phyloP scores from a whole-genome alignment of 2,113 vertebrate species.

The Sciurus niger region DNA sequence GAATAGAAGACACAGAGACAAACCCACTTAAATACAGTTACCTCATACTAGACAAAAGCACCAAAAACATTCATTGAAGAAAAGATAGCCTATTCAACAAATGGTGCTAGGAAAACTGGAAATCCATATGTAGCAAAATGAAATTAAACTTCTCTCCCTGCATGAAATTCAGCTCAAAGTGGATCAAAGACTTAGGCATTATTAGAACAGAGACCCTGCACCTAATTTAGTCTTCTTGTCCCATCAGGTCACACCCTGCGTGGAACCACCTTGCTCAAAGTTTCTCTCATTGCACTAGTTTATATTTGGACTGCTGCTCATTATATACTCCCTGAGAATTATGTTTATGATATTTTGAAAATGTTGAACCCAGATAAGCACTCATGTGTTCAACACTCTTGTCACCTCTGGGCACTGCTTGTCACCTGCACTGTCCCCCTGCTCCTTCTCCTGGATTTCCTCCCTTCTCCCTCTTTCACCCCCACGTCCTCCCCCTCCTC shows the following conservation, averaged over 20 bases:
- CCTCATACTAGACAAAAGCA: too few relatives aligned
- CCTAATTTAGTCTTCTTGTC: neutral
- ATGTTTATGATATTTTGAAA: neutral
- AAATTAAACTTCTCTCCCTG: too few relatives aligned
- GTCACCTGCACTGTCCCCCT: neutral
- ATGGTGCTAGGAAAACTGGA: too few relatives aligned
- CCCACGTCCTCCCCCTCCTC: neutral
- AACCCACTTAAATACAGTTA: too few relatives aligned
- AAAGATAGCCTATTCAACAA: too few relatives aligned
- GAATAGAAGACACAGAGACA: too few relatives aligned
- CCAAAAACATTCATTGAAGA: too few relatives aligned
- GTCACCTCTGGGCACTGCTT: neutral
- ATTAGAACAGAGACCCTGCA: too few relatives aligned
- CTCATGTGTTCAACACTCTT: too few relatives aligned
- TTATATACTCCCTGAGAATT: neutral
- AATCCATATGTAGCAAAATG: too few relatives aligned
- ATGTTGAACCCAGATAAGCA: neutral
- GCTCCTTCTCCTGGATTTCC: neutral
- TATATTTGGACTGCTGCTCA: neutral
- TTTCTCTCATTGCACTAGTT: neutral
- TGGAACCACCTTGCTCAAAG: neutral
- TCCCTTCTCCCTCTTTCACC: rapidly evolving
- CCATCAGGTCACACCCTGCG: neutral
- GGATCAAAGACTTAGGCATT: too few relatives aligned
- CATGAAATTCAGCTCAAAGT: too few relatives aligned